phyloP scores from a whole-genome alignment of 2,797 vertebrate genomes.

The Aphelocoma californica region DNA sequence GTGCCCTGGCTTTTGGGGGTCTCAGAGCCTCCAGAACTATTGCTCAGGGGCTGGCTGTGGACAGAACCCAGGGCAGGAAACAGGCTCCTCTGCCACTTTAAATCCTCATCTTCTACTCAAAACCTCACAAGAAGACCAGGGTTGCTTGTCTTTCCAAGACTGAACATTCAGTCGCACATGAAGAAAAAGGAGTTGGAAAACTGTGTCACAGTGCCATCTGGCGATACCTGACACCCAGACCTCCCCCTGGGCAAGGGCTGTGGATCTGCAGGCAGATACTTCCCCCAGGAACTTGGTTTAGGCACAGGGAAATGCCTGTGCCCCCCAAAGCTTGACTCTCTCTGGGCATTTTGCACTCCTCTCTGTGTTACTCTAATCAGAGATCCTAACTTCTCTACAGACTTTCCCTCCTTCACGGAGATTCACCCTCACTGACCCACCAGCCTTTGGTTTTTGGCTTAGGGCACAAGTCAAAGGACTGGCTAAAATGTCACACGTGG shows the following conservation, averaged over 20 bases:
- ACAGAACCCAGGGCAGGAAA: not conserved
- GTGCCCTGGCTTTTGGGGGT: not conserved
- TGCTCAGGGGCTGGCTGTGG: not conserved
- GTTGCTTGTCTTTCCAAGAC: conserved; percentile 10
- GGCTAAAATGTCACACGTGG: not conserved
- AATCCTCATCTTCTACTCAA: not conserved
- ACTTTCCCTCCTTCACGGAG: not conserved
- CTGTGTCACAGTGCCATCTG: conserved; percentile 70
- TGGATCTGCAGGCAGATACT: not conserved
- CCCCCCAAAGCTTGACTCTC: not conserved
- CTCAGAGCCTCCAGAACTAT: fast-evolving
- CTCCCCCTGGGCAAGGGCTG: not conserved
- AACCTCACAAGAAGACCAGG: not conserved
- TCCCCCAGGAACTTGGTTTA: not conserved
- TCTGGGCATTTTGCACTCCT: not conserved
- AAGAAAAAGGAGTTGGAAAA: not conserved
- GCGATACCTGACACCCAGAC: conserved; percentile 34
- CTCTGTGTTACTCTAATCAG: not conserved
- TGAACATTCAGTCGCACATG: not conserved
- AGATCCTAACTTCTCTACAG: not conserved
- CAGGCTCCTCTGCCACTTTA: not conserved
- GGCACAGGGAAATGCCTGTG: fast-evolving
- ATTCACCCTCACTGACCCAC: not conserved
- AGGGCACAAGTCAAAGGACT: not conserved
- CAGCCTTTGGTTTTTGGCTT: not conserved